Base-by-base conservation (phyloP, 2,113 vertebrate genomes). In the Notothenia coriiceps region DNA sequence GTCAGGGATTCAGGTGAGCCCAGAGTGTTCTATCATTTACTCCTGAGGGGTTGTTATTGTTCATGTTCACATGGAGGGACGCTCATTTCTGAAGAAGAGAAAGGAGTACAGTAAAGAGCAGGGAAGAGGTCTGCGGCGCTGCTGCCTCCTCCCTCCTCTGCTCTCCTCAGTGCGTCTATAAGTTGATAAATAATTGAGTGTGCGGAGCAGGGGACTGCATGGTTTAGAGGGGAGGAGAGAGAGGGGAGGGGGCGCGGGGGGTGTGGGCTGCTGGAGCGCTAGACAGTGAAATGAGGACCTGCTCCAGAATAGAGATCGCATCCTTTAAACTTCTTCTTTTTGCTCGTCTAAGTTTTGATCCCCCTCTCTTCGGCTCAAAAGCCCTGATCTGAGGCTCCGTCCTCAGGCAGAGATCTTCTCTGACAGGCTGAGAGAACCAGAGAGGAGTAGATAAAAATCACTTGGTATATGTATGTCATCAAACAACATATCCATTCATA, bases 181-280 rank as follows among this genome's bases (percentile, higher is more conserved):
- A 84, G 80, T 80, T 86, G 74, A 91, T 92, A 84, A 91, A 92
- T 92, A 92, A 92, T 92, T 92, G 89, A 92, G 84, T 88, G 87
- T 84, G 78, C 86, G 29, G 51, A 88, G 91, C 87, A 85, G 86
- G 80, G 76, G 73, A 80, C 87, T 91, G 89, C 79, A 82, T 83
- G 85, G 79, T 81, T 87, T 84, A 89, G 82, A 86, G 74, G 47
- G 35, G 35, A 67, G 62, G 56, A 76, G 77, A 63, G 66, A 55
- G 66, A 79, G 50, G 47, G 35, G 35, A 40, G 35, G 35, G 7
- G 5, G 35, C 7, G 47, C 29, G 57, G 72, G 76, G 74, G 35
- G 35, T 7, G 5, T 40, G 29, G 29, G 59, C 83, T 87, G 74
- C 77, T 29, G 75, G 63, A 76, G 86, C 57, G 43, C 82, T 62